Evolutionary conservation across 1,140 invertebrate species (phyloP).

Genomic region (Phortica variegata): DNA sequence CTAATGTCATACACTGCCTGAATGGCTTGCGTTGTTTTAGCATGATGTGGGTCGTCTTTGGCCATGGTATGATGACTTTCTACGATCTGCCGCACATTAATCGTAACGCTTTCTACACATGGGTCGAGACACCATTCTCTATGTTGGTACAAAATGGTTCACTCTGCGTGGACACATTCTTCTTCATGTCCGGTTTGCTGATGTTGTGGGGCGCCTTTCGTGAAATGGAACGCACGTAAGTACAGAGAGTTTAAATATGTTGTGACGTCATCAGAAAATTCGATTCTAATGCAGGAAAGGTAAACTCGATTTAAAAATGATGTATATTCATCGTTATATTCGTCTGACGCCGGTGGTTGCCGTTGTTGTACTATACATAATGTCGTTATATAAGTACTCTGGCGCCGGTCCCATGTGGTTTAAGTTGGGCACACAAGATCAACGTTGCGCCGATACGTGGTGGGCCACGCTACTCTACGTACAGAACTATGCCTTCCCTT

Average conservation of each 20-base stretch:
- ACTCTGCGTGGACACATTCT: conserved; percentile 69
- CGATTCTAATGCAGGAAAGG: conserved; percentile 54
- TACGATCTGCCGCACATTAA: conserved; percentile 46
- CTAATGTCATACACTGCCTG: conserved; percentile 58
- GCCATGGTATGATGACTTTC: conserved; percentile 59
- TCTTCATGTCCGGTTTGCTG: conserved; percentile 69
- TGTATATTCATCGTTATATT: conserved; percentile 62
- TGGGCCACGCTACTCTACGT: conserved; percentile 83
- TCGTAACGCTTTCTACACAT: conserved; percentile 34
- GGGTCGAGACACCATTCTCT: conserved; percentile 59
- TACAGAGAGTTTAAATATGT: conserved; percentile 42
- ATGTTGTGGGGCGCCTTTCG: conserved; percentile 66
- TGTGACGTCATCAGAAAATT: conserved; percentile 8
- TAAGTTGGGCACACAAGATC: conserved; percentile 61
- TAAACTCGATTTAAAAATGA: conserved; percentile 49
- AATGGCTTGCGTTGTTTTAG: conserved; percentile 65
- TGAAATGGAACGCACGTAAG: conserved; percentile 67
- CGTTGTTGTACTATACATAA: conserved; percentile 60
- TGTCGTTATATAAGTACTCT: conserved; percentile 59
- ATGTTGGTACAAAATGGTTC: conserved; percentile 64
- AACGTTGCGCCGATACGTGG: conserved; percentile 72
- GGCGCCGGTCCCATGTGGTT: conserved; percentile 65
- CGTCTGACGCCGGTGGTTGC: conserved; percentile 65
- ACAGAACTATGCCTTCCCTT: conserved; percentile 73
- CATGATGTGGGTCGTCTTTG: conserved; percentile 69